phyloP scores from a whole-genome alignment of 2,888 invertebrate species.

The Oligia latruncula region DNA sequence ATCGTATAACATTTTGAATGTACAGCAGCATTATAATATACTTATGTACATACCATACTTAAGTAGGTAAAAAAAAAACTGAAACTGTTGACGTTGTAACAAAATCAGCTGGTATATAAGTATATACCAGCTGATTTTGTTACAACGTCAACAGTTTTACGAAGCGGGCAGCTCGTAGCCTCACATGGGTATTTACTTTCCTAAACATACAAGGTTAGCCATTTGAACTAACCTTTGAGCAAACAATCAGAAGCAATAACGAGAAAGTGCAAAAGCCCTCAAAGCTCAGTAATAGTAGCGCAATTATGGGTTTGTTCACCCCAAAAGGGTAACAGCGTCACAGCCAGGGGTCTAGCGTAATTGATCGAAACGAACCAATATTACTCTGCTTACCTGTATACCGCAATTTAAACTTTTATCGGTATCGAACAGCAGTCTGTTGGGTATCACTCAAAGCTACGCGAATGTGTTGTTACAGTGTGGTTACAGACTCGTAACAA shows the following conservation, averaged over 20 bases:
- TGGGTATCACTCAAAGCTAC: slow-evolving; percentile 5
- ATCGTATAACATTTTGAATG: not conserved
- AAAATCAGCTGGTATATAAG: no score
- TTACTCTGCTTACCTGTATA: slow-evolving; percentile 22
- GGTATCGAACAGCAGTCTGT: not conserved
- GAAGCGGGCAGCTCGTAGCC: not conserved
- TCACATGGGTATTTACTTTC: not conserved
- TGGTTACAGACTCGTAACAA: slow-evolving; percentile 8
- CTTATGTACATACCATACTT: not conserved
- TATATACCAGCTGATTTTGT: no score
- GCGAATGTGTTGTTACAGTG: not conserved
- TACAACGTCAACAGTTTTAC: not conserved
- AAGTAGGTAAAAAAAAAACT: no score
- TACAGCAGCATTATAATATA: not conserved
- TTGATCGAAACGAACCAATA: slow-evolving; percentile 44
- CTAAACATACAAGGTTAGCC: slow-evolving; percentile 1
- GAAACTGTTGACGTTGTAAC: no score
- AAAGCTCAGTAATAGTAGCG: slow-evolving; percentile 31
- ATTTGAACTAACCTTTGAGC: slow-evolving; percentile 23
- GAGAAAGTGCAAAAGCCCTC: slow-evolving; percentile 36
- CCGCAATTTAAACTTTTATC: slow-evolving; percentile 45
- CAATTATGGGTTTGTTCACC: slow-evolving; percentile 49
- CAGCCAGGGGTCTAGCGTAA: slow-evolving; percentile 43
- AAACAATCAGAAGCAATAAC: slow-evolving; percentile 38
- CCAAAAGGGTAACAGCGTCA: slow-evolving; percentile 46